Evolutionary conservation across 2,113 vertebrate species (phyloP), one percentile per base, ranked within the genome.

Genomic region (Psittacara wagleri): DNA sequence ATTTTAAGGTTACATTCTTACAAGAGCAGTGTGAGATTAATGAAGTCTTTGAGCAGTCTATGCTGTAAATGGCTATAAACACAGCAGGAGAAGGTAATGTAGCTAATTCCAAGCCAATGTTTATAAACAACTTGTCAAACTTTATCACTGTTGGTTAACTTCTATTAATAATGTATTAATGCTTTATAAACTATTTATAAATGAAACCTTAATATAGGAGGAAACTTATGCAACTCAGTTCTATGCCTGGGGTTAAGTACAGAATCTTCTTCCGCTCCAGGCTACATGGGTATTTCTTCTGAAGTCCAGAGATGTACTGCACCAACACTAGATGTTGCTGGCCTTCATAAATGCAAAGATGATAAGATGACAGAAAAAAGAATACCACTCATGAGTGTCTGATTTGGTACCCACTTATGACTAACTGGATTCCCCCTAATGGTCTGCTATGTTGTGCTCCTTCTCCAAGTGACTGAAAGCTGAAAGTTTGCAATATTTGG

Each of bases 121-220:
- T 97, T 95, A 95, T 96, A 95, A 97, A 95, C 86, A 95, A 57
- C 39, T 88, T 95, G 86, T 95, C 91, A 86, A 89, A 89, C 62
- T 92, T 95, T 84, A 95, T 97, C 86, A 84, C 80, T 86, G 52
- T 68, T 95, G 37, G 91, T 89, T 95, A 95, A 87, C 52, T 8
- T 78, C 92, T 86, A 89, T 86, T 95, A 92, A 83, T 78, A 90
- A 94, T 84, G 43, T 89, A 95, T 96, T 92, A 94, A 95, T 92
- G 66, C 68, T 89, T 92, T 97, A 89, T 95, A 96, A 96, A 95
- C 87, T 90, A 93, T 96, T 95, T 97, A 93, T 93, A 96, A 94
- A 95, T 74, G 14, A 29, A 88, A 74, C 20, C 62, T 83, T 83
- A 83, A 66, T 96, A 94, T 85, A 95, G 54, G 75, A 73, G 24